A percentile compares a stretch with the other conserved stretches of the same genome.
Conservation (phyloP, 2,113 vertebrate genomes). For the Gambusia holbrooki region DNA sequence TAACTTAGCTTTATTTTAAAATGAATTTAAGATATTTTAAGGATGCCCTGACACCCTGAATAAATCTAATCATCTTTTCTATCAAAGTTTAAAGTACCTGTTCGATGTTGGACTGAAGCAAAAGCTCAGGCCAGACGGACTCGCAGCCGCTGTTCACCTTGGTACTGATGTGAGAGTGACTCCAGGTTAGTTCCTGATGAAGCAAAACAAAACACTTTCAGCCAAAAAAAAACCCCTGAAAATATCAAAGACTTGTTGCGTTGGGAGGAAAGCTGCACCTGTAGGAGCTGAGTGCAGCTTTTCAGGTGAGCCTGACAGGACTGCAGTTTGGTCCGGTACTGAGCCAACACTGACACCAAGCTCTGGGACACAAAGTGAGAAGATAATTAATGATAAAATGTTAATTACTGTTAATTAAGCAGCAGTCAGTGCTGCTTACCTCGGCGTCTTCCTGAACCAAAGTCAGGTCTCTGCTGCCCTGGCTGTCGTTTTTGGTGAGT, state of each 20-base stretch:
- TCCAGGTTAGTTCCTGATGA: constrained; percentile 71
- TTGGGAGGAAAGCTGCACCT: constrained; percentile 59
- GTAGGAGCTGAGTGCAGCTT: constrained; percentile 65
- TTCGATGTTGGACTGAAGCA: constrained; percentile 78
- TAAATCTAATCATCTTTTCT: constrained; percentile 11
- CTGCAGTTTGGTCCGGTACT: constrained; percentile 60
- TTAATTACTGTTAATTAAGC: too few relatives aligned
- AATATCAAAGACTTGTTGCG: not conserved
- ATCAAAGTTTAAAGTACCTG: constrained; percentile 63
- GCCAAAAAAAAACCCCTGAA: not conserved
- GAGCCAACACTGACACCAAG: constrained; percentile 61
- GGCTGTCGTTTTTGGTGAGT: constrained; percentile 54
- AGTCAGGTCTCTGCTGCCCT: constrained; percentile 37
- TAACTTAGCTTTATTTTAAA: too few relatives aligned
- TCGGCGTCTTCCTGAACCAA: constrained; percentile 54
- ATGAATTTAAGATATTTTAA: too few relatives aligned
- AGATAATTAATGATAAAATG: not conserved
- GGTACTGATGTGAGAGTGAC: constrained; percentile 47
- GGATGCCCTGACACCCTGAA: not conserved
- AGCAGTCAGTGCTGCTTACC: constrained; percentile 46
- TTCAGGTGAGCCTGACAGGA: constrained; percentile 64
- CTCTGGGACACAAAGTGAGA: constrained; percentile 41
- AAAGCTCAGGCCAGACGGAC: constrained; percentile 72
- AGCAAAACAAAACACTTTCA: not conserved
- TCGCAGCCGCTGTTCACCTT: constrained; percentile 44